Conservation (phyloP, 1,140 invertebrate genomes). For the Callitettix versicolor region DNA sequence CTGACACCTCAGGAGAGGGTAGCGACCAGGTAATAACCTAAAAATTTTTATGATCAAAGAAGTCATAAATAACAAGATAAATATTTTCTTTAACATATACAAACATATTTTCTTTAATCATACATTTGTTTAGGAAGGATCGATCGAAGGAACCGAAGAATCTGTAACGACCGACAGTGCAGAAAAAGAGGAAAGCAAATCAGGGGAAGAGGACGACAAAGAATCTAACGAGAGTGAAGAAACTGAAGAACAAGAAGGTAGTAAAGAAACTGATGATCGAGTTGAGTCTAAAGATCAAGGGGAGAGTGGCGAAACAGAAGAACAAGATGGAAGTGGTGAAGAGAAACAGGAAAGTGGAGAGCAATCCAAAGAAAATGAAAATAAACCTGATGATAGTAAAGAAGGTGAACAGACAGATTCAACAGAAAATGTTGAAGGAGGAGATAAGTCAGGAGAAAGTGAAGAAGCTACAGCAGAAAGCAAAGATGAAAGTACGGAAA, state of each 20-base stretch:
- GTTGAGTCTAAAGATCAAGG: constrained; percentile 33
- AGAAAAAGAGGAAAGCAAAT: constrained; percentile 18
- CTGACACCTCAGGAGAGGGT: background rate
- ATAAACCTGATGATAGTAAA: background rate
- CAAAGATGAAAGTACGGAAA: background rate
- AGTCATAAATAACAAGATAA: background rate
- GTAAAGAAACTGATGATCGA: constrained; percentile 23
- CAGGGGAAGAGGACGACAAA: constrained; percentile 34
- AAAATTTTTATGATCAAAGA: background rate
- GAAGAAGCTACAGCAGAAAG: background rate
- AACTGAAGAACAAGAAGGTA: constrained; percentile 35
- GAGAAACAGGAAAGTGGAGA: constrained; percentile 11
- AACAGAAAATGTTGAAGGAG: constrained; percentile 15
- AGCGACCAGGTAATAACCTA: background rate
- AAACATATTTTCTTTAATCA: background rate
- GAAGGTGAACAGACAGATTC: constrained; percentile 3
- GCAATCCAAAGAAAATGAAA: background rate
- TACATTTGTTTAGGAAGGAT: constrained; percentile 19
- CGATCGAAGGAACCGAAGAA: constrained; percentile 17
- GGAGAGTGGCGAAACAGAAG: constrained; percentile 27
- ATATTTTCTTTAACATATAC: too few species aligned
- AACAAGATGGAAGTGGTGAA: constrained; percentile 18
- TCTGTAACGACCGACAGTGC: constrained; percentile 12
- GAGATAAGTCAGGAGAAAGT: background rate
- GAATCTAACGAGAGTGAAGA: constrained; percentile 29